Evolutionary conservation across 2,888 invertebrate genomes (phyloP).

Genomic region (Nymphalis c-album): DNA sequence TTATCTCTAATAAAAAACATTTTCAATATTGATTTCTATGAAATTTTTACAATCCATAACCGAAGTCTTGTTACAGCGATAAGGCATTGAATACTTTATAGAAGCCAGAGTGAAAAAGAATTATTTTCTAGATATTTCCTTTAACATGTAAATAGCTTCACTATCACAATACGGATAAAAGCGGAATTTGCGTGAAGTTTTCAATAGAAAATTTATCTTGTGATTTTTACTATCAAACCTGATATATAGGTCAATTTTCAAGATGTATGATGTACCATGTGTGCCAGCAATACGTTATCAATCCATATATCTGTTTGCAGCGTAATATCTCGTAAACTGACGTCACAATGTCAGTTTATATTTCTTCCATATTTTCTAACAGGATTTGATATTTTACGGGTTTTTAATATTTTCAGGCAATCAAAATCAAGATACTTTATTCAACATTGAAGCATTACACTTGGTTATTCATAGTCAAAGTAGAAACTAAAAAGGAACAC

Average conservation of each 20-base stretch:
- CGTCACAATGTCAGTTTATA: background rate
- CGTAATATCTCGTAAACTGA: slow-evolving; percentile 1
- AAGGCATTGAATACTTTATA: background rate
- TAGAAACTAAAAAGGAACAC: too few relatives aligned
- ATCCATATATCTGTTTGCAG: background rate
- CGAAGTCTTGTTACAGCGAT: background rate
- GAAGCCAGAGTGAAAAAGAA: background rate
- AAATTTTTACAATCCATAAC: background rate
- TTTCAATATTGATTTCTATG: background rate
- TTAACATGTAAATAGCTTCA: background rate
- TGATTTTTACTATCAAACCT: slow-evolving; percentile 4
- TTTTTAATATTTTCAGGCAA: too few relatives aligned
- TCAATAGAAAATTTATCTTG: background rate
- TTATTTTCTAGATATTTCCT: background rate
- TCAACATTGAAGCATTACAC: too few relatives aligned
- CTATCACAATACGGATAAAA: background rate
- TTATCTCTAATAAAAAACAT: background rate
- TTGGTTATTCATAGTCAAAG: too few relatives aligned
- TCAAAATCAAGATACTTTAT: too few relatives aligned
- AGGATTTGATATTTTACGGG: too few relatives aligned
- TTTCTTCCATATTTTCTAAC: background rate
- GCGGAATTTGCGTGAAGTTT: background rate
- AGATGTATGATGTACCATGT: background rate
- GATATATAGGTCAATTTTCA: slow-evolving; percentile 11
- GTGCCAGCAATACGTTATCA: slow-evolving; percentile 3